A percentile compares a stretch with the other conserved stretches of the same genome.
Conservation (phyloP, 2,113 vertebrate species). For the Taxidea taxus region DNA sequence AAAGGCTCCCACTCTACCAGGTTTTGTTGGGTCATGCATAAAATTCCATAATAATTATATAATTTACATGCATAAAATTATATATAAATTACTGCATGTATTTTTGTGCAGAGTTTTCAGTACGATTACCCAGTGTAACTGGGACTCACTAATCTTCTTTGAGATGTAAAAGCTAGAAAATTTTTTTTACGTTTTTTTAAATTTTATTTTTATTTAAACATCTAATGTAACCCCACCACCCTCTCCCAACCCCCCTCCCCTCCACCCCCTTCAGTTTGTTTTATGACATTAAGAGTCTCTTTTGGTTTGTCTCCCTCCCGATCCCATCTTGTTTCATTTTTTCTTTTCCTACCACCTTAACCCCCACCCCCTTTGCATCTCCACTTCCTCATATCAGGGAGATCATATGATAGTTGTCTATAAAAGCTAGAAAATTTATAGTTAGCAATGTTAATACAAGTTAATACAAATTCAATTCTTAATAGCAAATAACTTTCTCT, state of each 20-base stretch:
- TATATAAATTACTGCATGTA: background rate
- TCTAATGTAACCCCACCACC: too few relatives aligned
- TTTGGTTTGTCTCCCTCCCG: too few relatives aligned
- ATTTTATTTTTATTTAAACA: too few relatives aligned
- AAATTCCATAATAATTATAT: background rate
- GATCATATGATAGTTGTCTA: too few relatives aligned
- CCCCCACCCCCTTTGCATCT: too few relatives aligned
- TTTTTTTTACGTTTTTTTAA: too few relatives aligned
- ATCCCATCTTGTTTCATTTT: too few relatives aligned
- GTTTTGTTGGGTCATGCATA: background rate
- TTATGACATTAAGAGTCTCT: too few relatives aligned
- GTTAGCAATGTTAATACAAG: background rate
- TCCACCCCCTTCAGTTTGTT: too few relatives aligned
- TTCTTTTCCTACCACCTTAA: too few relatives aligned
- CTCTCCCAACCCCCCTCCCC: too few relatives aligned
- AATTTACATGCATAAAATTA: background rate
- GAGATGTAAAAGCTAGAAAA: background rate
- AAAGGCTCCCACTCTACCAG: background rate
- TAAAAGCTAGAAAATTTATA: conserved; percentile 2
- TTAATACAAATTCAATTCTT: background rate
- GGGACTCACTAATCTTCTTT: background rate
- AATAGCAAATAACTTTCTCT: background rate
- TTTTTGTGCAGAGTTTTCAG: background rate
- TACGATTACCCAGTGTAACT: background rate
- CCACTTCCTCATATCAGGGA: too few relatives aligned